Base-by-base conservation (phyloP, 2,797 vertebrate species). In the Aeoliscus strigatus region DNA sequence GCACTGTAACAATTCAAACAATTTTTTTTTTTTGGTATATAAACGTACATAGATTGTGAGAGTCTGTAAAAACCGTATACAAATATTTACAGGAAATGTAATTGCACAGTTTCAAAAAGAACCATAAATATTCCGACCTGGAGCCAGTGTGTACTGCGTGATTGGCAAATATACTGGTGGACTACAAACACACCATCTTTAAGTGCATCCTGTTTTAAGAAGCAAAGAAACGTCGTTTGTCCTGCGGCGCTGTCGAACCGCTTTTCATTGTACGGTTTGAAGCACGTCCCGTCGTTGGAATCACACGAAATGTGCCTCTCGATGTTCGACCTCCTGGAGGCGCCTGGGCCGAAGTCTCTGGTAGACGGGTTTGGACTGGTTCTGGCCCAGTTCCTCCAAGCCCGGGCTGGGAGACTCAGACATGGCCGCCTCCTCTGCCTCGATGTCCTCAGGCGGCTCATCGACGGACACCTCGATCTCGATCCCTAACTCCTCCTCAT, bases 271-370 rank as follows among this genome's bases (percentile, higher is more conserved):
- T n/a, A n/a, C n/a, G n/a, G n/a, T n/a, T n/a, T n/a, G n/a, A n/a
- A n/a, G n/a, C n/a, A n/a, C n/a, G n/a, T n/a, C n/a, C n/a, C 21
- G 21, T 25, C 5, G 24, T 25, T 6, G 24, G 30, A 11, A 37
- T 89, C 88, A 98, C 58, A 97, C 95, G 78, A 97, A 98, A 65
- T 98, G 94, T 50, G 94, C 94, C 72, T 95, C 90, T 68, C 94
- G 87, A 55, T 93, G 91, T 72, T 98, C 94, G 2, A 93, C 88
- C 69, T 97, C 94, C 40, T 92, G 93, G 55, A 99, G 88, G 33
- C 89, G 90, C 54, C 93, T 89, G 51, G 93, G 87, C 68, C 92
- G 75, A 5, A 94, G 90, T 87, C 94, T 93, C 77, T 91, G 93
- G 73, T 93, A 97, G 0, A 91, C 12, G 0, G 91, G 90, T 65